Base-by-base conservation (phyloP, 2,113 vertebrate genomes). In the Syngnathus typhle region DNA sequence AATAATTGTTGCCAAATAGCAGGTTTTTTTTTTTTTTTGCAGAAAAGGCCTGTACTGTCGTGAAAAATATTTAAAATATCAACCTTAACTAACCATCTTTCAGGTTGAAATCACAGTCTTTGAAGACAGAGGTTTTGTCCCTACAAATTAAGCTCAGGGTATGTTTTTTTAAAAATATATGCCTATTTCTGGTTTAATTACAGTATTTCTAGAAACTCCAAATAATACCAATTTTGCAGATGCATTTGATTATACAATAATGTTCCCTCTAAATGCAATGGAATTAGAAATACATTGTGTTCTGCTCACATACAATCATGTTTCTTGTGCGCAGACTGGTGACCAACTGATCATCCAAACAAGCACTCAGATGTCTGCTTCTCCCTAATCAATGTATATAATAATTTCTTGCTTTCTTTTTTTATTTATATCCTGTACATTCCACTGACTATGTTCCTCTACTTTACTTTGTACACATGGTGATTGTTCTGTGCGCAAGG, bases 91-190 rank as follows among this genome's bases (percentile, higher is more conserved):
- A 69, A 18, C 56, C 76, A 12, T 72, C 75, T 67, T 85, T 64
- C 83, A 98, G 96, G 93, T 98, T 89, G 96, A 98, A 93, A 94
- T 98, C 52, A 96, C 94, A 75, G 93, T 98, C 84, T 98, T 94
- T 88, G 96, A 98, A 93, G 96, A 98, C 93, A 96, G 95, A 93
- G 93, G 90, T 78, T 89, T 94, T 87, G 93, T 88, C 76, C 93
- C 93, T 39, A 93, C 92, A 86, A 97, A 95, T 95, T 97, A 94
- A 94, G 90, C 83, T 70, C 64, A 73, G 75, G 64, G 91, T 93
- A 92, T 87, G 77, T 0, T 23, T 47, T 23, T 60, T n/a, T 60
- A n/a, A n/a, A n/a, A 18, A 38, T 32, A 51, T 36, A 27, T 55
- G 12, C 11, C 3, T 49, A 19, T 49, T 32, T 12, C 16, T 54